Evolutionary conservation across 2,797 vertebrate genomes (phyloP), one percentile per base, ranked within the genome.

Genomic region (Loriculus beryllinus): DNA sequence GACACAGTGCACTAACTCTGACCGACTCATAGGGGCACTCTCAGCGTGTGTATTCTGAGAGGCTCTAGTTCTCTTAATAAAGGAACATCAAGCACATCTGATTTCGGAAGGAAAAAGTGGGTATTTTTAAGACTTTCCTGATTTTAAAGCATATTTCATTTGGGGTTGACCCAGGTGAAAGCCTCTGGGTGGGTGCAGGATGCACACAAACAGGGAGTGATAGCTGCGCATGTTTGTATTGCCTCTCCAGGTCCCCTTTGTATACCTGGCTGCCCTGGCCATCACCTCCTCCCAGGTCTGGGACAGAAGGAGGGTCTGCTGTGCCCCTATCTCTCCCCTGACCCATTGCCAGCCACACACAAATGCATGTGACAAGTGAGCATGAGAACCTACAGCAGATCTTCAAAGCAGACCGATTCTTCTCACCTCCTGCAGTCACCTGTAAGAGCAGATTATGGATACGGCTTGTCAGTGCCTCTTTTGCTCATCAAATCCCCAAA

Each of bases 11-110:
- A 91, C 65, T 90, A 72, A 90, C 91, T 22, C 74, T 0, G 10
- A 1, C 76, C 3, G 72, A 91, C 95, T 95, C 95, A 93, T 70
- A 96, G 96, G 74, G 94, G 96, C 96, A 95, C 96, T 82, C 13
- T 88, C 86, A 83, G 77, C 77, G 5, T n/a, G 52, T n/a, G 31
- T 6, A 82, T 79, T 31, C 29, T 13, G 31, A 59, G 67, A 90
- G 33, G 28, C 9, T 42, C 33, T 64, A 4, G 54, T 16, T n/a
- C 49, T 78, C 67, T 47, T 26, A 29, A 25, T 43, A 62, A 68
- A 45, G 40, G 29, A 82, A 81, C 2, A 1, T 3, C 68, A 28
- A 51, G 64, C 40, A n/a, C 45, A 4, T n/a, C 33, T 40, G 18
- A 29, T 74, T 60, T 56, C 68, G 71, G 69, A 75, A 64, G 43